These are phyloP conservation scores for Argyrosomus regius DNA, from an alignment of 2,797 vertebrate genomes.

Conservation along the genomic window DNA sequence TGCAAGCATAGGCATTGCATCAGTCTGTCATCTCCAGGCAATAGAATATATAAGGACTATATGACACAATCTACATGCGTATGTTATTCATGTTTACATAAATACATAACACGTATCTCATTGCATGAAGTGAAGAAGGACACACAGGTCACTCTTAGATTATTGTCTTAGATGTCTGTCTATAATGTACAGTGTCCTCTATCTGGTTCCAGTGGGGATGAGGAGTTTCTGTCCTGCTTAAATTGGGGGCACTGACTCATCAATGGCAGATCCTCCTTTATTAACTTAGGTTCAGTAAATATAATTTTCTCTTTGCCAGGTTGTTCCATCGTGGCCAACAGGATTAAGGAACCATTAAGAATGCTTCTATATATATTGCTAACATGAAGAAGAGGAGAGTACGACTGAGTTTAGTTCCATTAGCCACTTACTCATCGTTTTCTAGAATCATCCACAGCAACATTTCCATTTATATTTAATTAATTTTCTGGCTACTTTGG, in stretches of 20 bases:
- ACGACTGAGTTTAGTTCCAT: neutral
- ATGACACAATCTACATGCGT: neutral
- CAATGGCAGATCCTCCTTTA: slow-evolving; percentile 36
- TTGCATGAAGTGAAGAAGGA: neutral
- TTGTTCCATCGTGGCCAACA: slow-evolving; percentile 20
- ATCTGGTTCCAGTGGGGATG: slow-evolving; percentile 24
- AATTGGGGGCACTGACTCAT: slow-evolving; percentile 34
- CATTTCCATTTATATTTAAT: neutral
- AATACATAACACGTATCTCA: neutral
- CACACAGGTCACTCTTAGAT: neutral
- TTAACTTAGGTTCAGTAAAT: slow-evolving; percentile 59
- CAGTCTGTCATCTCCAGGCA: neutral
- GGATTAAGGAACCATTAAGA: slow-evolving; percentile 42
- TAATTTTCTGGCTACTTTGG: neutral
- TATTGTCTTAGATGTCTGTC: neutral
- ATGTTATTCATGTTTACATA: neutral
- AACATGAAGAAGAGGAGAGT: neutral
- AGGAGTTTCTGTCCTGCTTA: slow-evolving; percentile 29
- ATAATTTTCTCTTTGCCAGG: slow-evolving; percentile 46
- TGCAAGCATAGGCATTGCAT: neutral
- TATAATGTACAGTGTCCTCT: slow-evolving; percentile 1
- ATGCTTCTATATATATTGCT: slow-evolving; percentile 16
- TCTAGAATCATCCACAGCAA: neutral
- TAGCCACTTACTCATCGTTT: neutral
- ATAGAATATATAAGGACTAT: neutral